Conservation (phyloP, 2,797 vertebrate genomes). For the Danio kyathit region DNA sequence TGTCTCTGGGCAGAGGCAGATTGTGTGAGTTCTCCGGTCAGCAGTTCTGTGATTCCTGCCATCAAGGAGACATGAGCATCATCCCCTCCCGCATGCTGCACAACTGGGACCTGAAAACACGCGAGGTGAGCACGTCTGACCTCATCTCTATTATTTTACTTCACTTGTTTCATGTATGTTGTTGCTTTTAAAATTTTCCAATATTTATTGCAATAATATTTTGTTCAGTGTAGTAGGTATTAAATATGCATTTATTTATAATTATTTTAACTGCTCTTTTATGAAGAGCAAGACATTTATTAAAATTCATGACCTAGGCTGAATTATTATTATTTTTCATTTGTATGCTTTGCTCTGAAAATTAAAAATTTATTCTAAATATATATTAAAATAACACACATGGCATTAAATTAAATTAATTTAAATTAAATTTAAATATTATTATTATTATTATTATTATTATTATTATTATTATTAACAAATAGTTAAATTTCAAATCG, state of each 20-base stretch:
- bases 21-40: conserved; percentile 90
- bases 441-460: too few species aligned
- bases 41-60: conserved; percentile 93
- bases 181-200: background rate
- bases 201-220: too few species aligned
- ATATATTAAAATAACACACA: too few species aligned
- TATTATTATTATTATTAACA: too few species aligned
- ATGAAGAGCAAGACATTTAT: background rate
- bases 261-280: background rate
- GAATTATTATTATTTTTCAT: background rate
- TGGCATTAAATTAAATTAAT: too few species aligned
- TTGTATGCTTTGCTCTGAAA: too few species aligned
- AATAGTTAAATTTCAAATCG: background rate
- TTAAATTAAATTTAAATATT: too few species aligned
- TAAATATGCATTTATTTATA: background rate
- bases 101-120: conserved; percentile 91
- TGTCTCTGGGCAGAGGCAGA: conserved; percentile 85
- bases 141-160: background rate
- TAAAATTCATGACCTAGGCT: background rate
- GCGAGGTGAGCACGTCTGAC: conserved; percentile 77
- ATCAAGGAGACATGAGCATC: conserved; percentile 83
- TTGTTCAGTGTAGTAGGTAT: too few species aligned
- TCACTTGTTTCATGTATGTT: background rate
- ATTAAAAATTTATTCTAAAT: too few species aligned
- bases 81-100: conserved; percentile 95